A percentile compares a stretch with the other conserved stretches of the same genome.
Evolutionary conservation across 2,797 vertebrate genomes (phyloP).

Genomic region (Enteromius fasciolatus): DNA sequence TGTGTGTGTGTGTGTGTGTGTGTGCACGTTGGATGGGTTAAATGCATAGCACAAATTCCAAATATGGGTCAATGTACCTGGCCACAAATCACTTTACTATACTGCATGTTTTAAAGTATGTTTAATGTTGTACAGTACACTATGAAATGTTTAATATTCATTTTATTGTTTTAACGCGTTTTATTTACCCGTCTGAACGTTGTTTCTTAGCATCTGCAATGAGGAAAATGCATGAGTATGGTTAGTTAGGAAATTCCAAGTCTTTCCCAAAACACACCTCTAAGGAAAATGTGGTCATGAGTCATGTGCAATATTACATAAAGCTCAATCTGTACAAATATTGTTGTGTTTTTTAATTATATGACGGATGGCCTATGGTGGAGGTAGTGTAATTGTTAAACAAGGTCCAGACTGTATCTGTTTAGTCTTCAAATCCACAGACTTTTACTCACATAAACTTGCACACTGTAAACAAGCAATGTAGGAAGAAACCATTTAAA

Average conservation of each 20-base stretch:
- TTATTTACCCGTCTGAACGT: not conserved
- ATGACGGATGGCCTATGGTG: not conserved
- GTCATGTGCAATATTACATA: not conserved
- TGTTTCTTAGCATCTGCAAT: not conserved
- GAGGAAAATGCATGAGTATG: not conserved
- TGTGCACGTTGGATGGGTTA: no score
- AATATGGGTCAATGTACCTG: no score
- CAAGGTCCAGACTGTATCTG: not conserved
- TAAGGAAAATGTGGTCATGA: not conserved
- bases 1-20: no score
- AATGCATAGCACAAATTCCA: no score
- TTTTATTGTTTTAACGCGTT: not conserved
- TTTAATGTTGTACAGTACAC: not conserved
- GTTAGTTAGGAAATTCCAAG: not conserved
- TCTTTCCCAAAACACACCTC: not conserved
- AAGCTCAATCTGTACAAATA: not conserved
- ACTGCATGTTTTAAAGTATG: not conserved
- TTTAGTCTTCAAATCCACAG: not conserved
- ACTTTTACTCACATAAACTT: constrained; percentile 5
- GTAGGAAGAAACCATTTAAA: not conserved
- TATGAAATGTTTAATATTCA: not conserved
- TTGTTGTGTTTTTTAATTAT: not conserved
- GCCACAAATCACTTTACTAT: no score
- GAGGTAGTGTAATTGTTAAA: not conserved
- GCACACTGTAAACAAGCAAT: constrained; percentile 11